Base-by-base conservation (phyloP, 37 sponge, comb jelly and placozoan species). In the Amphimedon queenslandica region DNA sequence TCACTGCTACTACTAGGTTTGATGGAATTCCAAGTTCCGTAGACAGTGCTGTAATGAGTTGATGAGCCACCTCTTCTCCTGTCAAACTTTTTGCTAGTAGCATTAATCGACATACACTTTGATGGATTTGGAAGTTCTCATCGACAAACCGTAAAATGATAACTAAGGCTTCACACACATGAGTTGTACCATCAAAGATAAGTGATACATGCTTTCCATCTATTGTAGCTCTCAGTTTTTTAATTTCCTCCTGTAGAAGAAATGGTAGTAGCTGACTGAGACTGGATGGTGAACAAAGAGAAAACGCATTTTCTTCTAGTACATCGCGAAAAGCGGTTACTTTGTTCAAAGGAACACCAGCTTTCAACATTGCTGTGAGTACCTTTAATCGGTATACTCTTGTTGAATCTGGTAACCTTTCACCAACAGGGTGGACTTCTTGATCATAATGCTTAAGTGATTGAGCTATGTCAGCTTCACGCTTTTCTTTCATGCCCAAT, bases 331-430 rank as follows among this genome's bases (percentile, higher is more conserved):
- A 77, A 3, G 10, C 3, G 25, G 57, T 41, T 28, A 64, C 2
- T 24, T 70, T 78, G 27, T 57, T 60, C 47, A 69, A 61, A 38
- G 70, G 70, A 24, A 78, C 32, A 60, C 79, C 79, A 36, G 79
- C 79, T 40, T 69, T 78, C 16, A 78, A 60, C 1, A 78, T 28
- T 1, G 61, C 40, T 28, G 43, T 77, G 21, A 69, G 34, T 30
- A 78, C 79, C 55, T 78, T 68, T 23, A 78, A 61, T 58, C 63
- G 66, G 34, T 58, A 78, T 5, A 78, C 79, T 18, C 71, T 40
- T 38, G 60, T 55, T 6, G 71, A 69, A 4, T 70, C 79, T 28
- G 79, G 71, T 60, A 78, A 30, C 4, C 40, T 55, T 42, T 69
- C 70, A 2, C 79, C 79, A 27, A 5, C 63, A 27, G 71, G 79